Conservation (phyloP, 2,113 vertebrate species). For the Megalops atlanticus region DNA sequence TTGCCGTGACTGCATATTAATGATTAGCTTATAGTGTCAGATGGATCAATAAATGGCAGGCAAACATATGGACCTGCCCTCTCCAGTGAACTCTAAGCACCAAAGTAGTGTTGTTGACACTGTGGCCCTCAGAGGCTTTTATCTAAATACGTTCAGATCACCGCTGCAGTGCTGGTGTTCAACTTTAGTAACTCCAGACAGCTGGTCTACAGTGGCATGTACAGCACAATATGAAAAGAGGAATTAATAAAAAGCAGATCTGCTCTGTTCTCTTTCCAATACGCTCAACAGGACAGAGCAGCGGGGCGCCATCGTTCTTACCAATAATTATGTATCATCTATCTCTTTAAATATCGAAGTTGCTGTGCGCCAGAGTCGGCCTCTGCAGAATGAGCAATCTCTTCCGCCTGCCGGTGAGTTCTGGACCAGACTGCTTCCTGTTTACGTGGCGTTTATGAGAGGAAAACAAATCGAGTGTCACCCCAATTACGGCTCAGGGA, state of each 20-base stretch:
- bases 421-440: conserved; percentile 4
- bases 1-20: not conserved
- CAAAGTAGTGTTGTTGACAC: not conserved
- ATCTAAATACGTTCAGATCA: not conserved
- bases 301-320: not conserved
- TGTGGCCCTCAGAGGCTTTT: not conserved
- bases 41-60: not conserved
- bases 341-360: conserved; percentile 5
- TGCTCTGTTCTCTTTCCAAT: not conserved
- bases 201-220: not conserved
- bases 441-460: conserved; percentile 3
- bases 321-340: not conserved
- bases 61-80: not conserved
- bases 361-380: not conserved
- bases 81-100: not conserved
- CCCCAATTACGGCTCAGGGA: conserved; percentile 25
- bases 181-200: not conserved
- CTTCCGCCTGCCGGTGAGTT: not conserved
- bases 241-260: not conserved
- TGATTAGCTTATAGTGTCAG: not conserved
- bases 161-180: not conserved
- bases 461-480: conserved; percentile 24
- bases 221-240: not conserved
- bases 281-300: not conserved
- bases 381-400: not conserved